Percentiles rank a stretch among this genome's conserved stretches.
Evolutionary conservation across 2,888 invertebrate genomes (phyloP).

Genomic region (Trachelus tabidus): DNA sequence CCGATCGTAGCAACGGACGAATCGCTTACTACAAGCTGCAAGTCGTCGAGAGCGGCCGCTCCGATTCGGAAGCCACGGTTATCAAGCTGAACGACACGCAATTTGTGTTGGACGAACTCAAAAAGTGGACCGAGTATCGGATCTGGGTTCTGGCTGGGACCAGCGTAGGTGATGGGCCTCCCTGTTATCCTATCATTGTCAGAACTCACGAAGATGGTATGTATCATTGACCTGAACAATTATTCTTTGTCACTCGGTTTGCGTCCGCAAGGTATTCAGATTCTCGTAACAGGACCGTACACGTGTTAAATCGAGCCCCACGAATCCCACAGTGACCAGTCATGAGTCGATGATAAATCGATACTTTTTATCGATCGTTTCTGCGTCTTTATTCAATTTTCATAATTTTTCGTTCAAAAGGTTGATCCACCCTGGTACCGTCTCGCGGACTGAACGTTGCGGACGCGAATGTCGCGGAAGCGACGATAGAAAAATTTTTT

Average conservation of each 20-base stretch:
- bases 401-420: neutral
- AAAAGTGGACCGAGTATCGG: conserved; percentile 95
- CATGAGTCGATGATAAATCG: neutral
- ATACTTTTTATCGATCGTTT: neutral
- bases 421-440: conserved; percentile 22
- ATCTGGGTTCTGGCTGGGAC: conserved; percentile 97
- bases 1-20: conserved; percentile 90
- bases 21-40: conserved; percentile 96
- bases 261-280: neutral
- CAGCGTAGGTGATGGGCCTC: conserved; percentile 94
- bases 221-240: conserved; percentile 67
- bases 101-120: conserved; percentile 88
- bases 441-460: neutral
- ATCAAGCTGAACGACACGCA: conserved; percentile 83
- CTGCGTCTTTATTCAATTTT: too few relatives aligned
- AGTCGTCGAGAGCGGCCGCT: conserved; percentile 85
- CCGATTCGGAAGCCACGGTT: conserved; percentile 86
- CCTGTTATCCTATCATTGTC: conserved; percentile 90
- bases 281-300: neutral
- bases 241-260: conserved; percentile 30
- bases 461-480: neutral
- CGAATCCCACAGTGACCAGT: neutral
- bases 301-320: neutral
- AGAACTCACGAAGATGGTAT: conserved; percentile 99
- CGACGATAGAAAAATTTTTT: neutral